Base-by-base conservation (phyloP, 2,888 invertebrate genomes). In the Hetaerina titia region DNA sequence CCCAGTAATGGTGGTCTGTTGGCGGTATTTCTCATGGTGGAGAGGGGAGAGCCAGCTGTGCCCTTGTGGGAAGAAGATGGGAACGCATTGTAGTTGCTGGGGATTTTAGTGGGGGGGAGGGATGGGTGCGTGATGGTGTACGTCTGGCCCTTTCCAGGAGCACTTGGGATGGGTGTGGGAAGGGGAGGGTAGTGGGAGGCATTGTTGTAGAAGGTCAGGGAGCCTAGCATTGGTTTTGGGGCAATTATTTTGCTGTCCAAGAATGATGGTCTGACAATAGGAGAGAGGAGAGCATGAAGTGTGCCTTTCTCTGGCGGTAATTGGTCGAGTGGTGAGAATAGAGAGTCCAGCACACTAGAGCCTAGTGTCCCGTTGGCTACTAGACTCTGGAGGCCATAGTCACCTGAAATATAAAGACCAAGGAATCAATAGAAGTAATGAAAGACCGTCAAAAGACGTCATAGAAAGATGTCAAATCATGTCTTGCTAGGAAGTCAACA, bases 291-390 rank as follows among this genome's bases (percentile, higher is more conserved):
- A 56, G 92, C 56, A 25, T 56, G 64, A 64, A 45, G 60, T 45
- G 45, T 45, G 92, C 69, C 69, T 69, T 45, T 92, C 64, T 45
- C 81, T 31, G 81, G 81, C 9, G 81, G 81, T 81, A 81, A 81
- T 81, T 81, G 81, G 31, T 64, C 45, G 69, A 64, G 64, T 92
- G 64, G 45, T 22, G 92, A 92, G 81, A 81, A 81, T 81, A 69
- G 2, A 64, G 92, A 69, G 69, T 92, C 92, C 92, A 92, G 69
- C 22, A 92, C 64, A 31, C 92, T 69, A 90, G 90, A 90, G 58
- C 60, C 90, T 63, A 90, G 63, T 64, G 92, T 92, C 69, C 56
- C 92, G 56, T 92, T 92, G 45, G 69, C 64, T 45, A 56, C 64
- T 64, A 64, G 63, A 64, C 69, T 64, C 69, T 92, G 92, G 22